Evolutionary conservation across 1,140 invertebrate genomes (phyloP).

Genomic region (Nylanderia fulva): DNA sequence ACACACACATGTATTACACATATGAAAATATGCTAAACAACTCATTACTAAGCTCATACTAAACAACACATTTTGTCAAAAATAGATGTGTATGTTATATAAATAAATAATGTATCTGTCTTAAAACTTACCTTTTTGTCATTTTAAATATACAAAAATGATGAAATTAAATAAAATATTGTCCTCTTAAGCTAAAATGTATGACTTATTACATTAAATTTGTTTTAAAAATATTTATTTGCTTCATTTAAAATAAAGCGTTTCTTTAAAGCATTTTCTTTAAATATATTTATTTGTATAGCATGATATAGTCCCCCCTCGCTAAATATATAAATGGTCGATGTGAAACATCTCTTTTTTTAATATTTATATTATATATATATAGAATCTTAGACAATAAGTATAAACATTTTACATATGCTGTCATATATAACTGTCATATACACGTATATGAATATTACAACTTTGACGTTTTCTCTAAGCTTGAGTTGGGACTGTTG

Average conservation of each 20-base stretch:
- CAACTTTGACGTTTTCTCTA: conserved; percentile 49
- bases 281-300: conserved; percentile 77
- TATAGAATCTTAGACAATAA: conserved; percentile 69
- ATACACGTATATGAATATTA: conserved; percentile 47
- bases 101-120: conserved; percentile 7
- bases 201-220: conserved; percentile 67
- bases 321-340: conserved; percentile 71
- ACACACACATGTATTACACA: background rate
- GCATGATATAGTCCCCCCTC: conserved; percentile 52
- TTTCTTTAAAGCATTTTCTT: conserved; percentile 66
- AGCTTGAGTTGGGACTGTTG: conserved; percentile 57
- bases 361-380: conserved; percentile 48
- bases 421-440: conserved; percentile 52
- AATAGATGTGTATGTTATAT: background rate
- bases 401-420: conserved; percentile 75
- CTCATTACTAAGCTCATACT: conserved; percentile 21
- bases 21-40: background rate
- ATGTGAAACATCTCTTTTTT: conserved; percentile 60
- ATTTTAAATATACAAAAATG: conserved; percentile 35
- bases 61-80: background rate
- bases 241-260: background rate
- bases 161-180: conserved; percentile 21
- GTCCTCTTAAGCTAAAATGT: conserved; percentile 33
- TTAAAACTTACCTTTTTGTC: conserved; percentile 42
- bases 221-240: conserved; percentile 76